Evolutionary conservation across 2,113 vertebrate genomes (phyloP).

Genomic region (Budorcas taxicolor): DNA sequence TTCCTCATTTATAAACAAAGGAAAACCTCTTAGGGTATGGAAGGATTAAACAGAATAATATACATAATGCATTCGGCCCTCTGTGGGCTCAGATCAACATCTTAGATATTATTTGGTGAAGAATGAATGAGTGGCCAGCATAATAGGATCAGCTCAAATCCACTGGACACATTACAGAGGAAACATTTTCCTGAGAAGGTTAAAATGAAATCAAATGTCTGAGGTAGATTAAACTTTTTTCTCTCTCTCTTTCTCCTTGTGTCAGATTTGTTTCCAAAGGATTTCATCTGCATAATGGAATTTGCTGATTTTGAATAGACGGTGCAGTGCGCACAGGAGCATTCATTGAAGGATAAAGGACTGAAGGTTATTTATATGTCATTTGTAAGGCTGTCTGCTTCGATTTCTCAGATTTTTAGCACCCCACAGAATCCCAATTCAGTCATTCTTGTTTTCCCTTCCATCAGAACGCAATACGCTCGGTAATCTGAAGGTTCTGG

Average conservation of each 20-base stretch:
- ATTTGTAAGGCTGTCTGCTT: not conserved
- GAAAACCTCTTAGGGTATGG: not conserved
- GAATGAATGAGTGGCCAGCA: not conserved
- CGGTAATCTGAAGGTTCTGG: not conserved
- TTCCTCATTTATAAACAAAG: not conserved
- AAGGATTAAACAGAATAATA: not conserved
- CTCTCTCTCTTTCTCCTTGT: not conserved
- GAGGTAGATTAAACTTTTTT: constrained; percentile 26
- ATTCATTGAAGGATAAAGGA: not conserved
- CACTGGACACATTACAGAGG: constrained; percentile 9
- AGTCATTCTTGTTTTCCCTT: not conserved
- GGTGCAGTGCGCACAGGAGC: not conserved
- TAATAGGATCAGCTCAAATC: constrained; percentile 53
- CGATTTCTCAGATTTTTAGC: not conserved
- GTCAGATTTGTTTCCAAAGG: constrained; percentile 45
- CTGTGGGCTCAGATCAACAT: not conserved
- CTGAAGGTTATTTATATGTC: constrained; percentile 28
- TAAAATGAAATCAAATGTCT: constrained; percentile 50
- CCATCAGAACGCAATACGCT: not conserved
- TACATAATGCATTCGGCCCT: not conserved
- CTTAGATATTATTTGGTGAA: not conserved
- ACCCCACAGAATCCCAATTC: not conserved
- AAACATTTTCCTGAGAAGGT: constrained; percentile 51
- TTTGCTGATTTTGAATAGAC: constrained; percentile 16
- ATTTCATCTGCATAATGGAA: constrained; percentile 59